phyloP scores from a whole-genome alignment of 2,888 invertebrate species.

The Pogonocherus hispidulus region DNA sequence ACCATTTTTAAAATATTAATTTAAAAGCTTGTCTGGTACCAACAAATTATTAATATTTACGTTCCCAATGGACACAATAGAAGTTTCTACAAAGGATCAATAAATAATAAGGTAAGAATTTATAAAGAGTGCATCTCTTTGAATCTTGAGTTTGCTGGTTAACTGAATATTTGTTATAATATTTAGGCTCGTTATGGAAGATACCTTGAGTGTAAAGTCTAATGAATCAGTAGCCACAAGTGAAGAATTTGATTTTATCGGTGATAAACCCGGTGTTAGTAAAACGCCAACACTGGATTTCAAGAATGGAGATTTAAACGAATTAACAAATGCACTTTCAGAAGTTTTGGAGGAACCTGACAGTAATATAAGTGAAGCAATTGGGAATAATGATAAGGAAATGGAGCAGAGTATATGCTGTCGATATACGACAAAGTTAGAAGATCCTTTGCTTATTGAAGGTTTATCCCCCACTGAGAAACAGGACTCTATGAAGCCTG shows the following conservation, averaged over 20 bases:
- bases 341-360: constrained; percentile 70
- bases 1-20: no score
- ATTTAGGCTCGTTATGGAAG: constrained; percentile 72
- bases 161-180: no score
- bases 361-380: constrained; percentile 54
- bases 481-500: constrained; percentile 85
- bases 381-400: constrained; percentile 65
- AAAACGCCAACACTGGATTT: constrained; percentile 74
- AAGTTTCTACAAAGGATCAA: not conserved
- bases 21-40: not conserved
- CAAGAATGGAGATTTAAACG: constrained; percentile 75
- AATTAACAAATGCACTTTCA: constrained; percentile 74
- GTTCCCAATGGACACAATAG: constrained; percentile 11
- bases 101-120: constrained; percentile 13
- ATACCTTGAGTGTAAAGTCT: constrained; percentile 78
- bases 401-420: constrained; percentile 72
- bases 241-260: constrained; percentile 80
- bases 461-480: constrained; percentile 73
- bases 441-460: constrained; percentile 61
- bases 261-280: constrained; percentile 69
- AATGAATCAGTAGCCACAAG: constrained; percentile 79
- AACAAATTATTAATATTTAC: constrained; percentile 8
- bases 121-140: no score
- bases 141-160: no score
- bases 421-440: constrained; percentile 64